Base-by-base conservation (phyloP, 2,797 vertebrate species). In the Menidia menidia region DNA sequence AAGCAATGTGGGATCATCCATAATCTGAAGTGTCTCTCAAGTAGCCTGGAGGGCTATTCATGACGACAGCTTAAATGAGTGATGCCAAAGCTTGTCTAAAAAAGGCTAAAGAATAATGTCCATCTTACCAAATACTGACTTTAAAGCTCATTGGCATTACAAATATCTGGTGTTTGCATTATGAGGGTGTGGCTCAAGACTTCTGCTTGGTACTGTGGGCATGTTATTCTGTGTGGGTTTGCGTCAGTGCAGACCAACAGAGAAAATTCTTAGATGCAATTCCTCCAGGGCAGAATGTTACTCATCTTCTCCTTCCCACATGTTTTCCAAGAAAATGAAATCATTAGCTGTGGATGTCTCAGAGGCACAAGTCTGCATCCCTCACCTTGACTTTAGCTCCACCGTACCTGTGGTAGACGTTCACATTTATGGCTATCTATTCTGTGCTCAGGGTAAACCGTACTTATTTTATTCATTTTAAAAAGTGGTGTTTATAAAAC, bases 381-480 rank as follows among this genome's bases (percentile, higher is more conserved):
- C 68, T 89, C 81, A 86, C 86, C 82, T 87, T 82, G 82, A 89
- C 83, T 71, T 85, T 60, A 70, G 60, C 78, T 81, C 61, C 44
- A 6, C 30, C 48, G 77, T 68, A 59, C 60, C 70, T 42, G 25
- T 56, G 60, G 51, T 54, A 12, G 25, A 13, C 32, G 44, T 80
- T 82, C 62, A 54, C 59, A 84, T 87, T 67, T 60, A 77, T 78
- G 61, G 62, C 64, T 75, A 82, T 79, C 43, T 14, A 51, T 51
- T 68, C 55, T 43, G 39, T 41, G 71, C 69, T 61, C 51, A 18
- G 44, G 62, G 70, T 55, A 79, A 81, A 85, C 61, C 64, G 43
- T 52, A 59, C 39, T 61, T 74, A 74, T 78, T 83, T 72, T 65
- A 42, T 81, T 63, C 69, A 70, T 60, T 88, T 58, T 74, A 18